Conservation (phyloP, 2,113 vertebrate genomes). For the Ammospiza nelsoni region DNA sequence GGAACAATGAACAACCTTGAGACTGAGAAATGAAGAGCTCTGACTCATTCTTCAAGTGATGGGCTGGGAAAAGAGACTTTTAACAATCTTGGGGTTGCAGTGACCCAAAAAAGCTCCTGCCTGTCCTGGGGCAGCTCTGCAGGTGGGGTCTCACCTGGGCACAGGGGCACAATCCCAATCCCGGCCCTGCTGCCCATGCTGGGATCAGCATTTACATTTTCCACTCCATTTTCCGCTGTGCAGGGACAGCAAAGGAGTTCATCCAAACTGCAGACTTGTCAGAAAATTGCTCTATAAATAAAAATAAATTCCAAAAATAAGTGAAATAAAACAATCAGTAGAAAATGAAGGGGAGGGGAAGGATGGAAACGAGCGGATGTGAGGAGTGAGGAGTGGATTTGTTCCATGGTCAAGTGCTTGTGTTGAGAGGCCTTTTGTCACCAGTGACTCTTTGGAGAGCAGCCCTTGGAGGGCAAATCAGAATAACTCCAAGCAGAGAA, state of each 20-base stretch:
- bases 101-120: background rate
- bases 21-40: no score
- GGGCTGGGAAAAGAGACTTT: no score
- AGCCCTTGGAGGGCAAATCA: background rate
- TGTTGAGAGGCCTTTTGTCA: background rate
- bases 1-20: no score
- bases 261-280: background rate
- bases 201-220: background rate
- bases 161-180: background rate
- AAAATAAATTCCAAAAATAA: slow-evolving; percentile 24
- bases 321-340: background rate
- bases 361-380: background rate
- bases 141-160: background rate
- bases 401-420: background rate
- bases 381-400: background rate
- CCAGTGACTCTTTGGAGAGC: background rate
- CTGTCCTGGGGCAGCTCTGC: background rate
- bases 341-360: background rate
- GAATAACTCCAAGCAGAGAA: background rate
- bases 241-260: background rate
- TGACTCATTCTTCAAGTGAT: no score
- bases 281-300: slow-evolving; percentile 14
- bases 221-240: background rate
- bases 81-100: no score
- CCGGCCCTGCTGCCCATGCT: rapidly evolving